Conservation (phyloP, 2,797 vertebrate species). For the Thamnophis elegans region DNA sequence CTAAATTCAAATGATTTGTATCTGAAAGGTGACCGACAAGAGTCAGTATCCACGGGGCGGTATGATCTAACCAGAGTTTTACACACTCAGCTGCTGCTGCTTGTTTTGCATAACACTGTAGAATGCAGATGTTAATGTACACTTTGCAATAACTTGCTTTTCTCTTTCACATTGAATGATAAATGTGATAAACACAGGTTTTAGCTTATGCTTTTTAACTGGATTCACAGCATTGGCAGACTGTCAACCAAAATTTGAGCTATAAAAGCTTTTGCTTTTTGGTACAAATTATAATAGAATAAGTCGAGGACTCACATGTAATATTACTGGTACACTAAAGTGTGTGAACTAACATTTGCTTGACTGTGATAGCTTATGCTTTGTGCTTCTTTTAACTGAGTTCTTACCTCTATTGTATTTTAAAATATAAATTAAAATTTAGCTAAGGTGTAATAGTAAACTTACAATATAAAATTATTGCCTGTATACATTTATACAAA, state of each 20-base stretch:
- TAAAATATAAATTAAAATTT: conserved; percentile 27
- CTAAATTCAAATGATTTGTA: conserved; percentile 86
- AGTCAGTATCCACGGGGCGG: conserved; percentile 91
- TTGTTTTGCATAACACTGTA: conserved; percentile 75
- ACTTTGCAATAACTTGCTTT: conserved; percentile 71
- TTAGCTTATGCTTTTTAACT: conserved; percentile 64
- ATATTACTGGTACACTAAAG: background rate
- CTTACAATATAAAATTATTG: conserved; percentile 20
- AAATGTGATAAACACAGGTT: conserved; percentile 63
- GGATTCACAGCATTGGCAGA: conserved; percentile 68
- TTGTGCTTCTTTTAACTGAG: conserved; percentile 57
- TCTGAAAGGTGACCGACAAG: conserved; percentile 97
- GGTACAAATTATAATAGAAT: conserved; percentile 48
- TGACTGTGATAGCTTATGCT: conserved; percentile 44
- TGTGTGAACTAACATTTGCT: conserved; percentile 51
- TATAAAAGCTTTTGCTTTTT: conserved; percentile 34
- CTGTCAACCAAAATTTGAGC: conserved; percentile 52
- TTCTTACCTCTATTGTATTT: conserved; percentile 59
- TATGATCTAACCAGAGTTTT: conserved; percentile 87
- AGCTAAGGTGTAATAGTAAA: conserved; percentile 43
- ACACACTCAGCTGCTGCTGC: conserved; percentile 80
- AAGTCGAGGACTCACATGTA: conserved; percentile 31
- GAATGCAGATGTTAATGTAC: conserved; percentile 67
- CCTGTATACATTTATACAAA: conserved; percentile 45
- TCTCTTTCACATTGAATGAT: conserved; percentile 70